Conservation (phyloP, 53 echinoderm and acorn worm genomes). For the Henricia sp. region DNA sequence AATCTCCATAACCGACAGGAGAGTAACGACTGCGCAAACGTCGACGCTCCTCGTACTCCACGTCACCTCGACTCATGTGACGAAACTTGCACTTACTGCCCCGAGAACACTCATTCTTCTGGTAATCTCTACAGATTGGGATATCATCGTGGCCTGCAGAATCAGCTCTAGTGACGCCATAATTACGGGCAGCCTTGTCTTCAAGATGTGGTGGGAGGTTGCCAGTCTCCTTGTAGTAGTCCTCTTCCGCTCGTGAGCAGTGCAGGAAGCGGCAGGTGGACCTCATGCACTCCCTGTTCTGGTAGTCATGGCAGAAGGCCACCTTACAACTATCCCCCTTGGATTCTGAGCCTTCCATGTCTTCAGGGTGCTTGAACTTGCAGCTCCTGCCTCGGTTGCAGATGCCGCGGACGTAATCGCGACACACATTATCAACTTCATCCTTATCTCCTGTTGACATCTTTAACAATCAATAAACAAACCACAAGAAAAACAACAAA, state of each 20-base stretch:
- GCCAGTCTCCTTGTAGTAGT: constrained; percentile 92
- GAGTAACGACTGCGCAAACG: constrained; percentile 28
- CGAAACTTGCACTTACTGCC: constrained; percentile 89
- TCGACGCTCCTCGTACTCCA: constrained; percentile 82
- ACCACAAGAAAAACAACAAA: no score
- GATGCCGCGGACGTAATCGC: constrained; percentile 93
- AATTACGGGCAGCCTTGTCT: constrained; percentile 45
- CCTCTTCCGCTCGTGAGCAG: constrained; percentile 84
- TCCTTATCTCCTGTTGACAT: constrained; percentile 48
- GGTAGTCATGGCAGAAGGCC: constrained; percentile 92
- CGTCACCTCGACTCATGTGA: constrained; percentile 90
- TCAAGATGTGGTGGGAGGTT: constrained; percentile 82
- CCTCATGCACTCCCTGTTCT: constrained; percentile 85
- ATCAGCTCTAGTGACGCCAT: constrained; percentile 32
- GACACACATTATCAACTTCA: constrained; percentile 68
- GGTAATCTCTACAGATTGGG: constrained; percentile 89
- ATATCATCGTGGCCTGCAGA: constrained; percentile 60
- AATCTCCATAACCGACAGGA: constrained; percentile 39
- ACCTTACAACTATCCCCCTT: constrained; percentile 48
- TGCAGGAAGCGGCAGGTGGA: constrained; percentile 91
- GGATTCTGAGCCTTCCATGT: constrained; percentile 33
- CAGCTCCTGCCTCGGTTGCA: constrained; percentile 93
- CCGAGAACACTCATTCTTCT: constrained; percentile 80
- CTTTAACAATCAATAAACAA: no score
- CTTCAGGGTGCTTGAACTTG: constrained; percentile 88